These are phyloP conservation scores for Nematolebias whitei DNA, from an alignment of 2,113 vertebrate genomes.

Conservation along the genomic window DNA sequence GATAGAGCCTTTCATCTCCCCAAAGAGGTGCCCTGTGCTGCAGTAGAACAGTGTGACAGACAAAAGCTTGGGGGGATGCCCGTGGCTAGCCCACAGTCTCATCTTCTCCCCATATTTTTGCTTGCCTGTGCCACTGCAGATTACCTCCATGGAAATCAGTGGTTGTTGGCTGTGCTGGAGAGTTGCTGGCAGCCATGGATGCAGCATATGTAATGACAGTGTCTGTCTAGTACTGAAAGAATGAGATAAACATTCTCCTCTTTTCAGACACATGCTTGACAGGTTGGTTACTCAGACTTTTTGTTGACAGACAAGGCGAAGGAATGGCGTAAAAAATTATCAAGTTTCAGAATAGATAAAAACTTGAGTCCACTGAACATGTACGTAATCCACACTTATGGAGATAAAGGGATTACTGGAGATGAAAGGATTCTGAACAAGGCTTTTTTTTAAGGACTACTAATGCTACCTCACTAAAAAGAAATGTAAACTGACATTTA, in stretches of 20 bases:
- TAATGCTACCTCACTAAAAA: conserved; percentile 38
- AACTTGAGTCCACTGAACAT: conserved; percentile 18
- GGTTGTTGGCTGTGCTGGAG: conserved; percentile 32
- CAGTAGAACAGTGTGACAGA: conserved; percentile 63
- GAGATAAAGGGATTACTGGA: conserved; percentile 47
- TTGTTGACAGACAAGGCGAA: conserved; percentile 6
- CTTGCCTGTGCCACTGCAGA: conserved; percentile 59
- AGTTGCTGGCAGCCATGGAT: conserved; percentile 51
- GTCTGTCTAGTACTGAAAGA: conserved; percentile 33
- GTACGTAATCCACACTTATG: conserved; percentile 37
- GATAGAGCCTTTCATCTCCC: conserved; percentile 61
- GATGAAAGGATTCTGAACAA: conserved; percentile 58
- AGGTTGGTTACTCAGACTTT: conserved; percentile 10
- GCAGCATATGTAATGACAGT: conserved; percentile 65
- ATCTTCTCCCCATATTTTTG: conserved; percentile 61
- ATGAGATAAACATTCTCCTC: conserved; percentile 51
- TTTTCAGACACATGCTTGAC: conserved; percentile 2
- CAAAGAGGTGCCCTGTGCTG: conserved; percentile 53
- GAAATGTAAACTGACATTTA: conserved; percentile 5
- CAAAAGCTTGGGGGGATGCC: conserved; percentile 70
- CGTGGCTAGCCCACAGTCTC: conserved; percentile 56
- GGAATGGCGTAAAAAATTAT: conserved; percentile 43
- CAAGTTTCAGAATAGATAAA: not conserved
- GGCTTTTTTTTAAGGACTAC: conserved; percentile 36
- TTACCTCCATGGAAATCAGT: conserved; percentile 63